Base-by-base conservation (phyloP, 2,888 invertebrate genomes). In the Clitarchus hookeri region DNA sequence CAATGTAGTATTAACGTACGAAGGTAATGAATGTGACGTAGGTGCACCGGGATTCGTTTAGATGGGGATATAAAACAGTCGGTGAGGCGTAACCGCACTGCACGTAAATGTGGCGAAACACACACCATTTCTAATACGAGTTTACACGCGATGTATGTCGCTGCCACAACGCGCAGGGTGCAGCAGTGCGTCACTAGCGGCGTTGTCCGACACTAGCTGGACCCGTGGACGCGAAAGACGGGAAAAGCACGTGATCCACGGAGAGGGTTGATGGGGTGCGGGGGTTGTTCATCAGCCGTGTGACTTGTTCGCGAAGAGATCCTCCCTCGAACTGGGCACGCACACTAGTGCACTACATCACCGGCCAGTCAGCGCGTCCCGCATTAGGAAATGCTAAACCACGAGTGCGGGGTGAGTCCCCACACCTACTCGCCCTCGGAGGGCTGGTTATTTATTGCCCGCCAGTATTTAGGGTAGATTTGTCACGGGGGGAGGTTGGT, bases 381-480 rank as follows among this genome's bases (percentile, higher is more conserved):
- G 65, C 65, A 65, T 65, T 65, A 65, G 65, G 65, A 65, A 65
- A 65, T 65, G 65, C 65, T 65, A 65, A 65, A 65, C 65, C 65
- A 8, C 65, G 65, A 19, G 65, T 53, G 53, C n/a, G 65, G 65
- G 65, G 8, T 23, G 65, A 11, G 36, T n/a, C 8, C 23, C 65
- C 65, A 16, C 53, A 65, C 65, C 65, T 65, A 12, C 65, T 23
- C 65, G n/a, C 65, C n/a, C 65, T 4, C 65, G 2, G 65, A 23
- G 65, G 65, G 65, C 65, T 11, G 65, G 65, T 65, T 65, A 65
- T 65, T 65, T 65, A 65, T 65, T 65, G 65, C 65, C 65, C 65
- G 65, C 65, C 65, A 48, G 80, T 85, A 85, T 85, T 85, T 85
- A 85, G 85, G 82, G 85, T 85, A 85, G 80, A 85, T 85, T 85